Evolutionary conservation across 2,888 invertebrate species (phyloP).

Genomic region (Cephalotes varians): DNA sequence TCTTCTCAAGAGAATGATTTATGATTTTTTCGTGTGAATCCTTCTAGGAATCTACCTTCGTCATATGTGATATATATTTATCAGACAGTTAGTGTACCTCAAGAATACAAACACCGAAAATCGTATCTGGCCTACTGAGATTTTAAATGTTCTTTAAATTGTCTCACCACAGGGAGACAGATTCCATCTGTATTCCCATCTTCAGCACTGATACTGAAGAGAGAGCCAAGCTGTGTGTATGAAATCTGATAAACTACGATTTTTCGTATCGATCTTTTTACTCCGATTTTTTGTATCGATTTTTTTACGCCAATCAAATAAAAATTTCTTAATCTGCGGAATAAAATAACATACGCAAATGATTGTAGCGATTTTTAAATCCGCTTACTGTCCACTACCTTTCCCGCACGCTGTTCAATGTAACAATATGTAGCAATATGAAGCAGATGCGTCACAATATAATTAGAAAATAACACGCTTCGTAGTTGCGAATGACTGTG

Average conservation of each 20-base stretch:
- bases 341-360: not conserved
- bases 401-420: not conserved
- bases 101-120: constrained; percentile 18
- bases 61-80: constrained; percentile 33
- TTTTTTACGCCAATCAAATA: not conserved
- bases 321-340: constrained; percentile 2
- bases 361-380: constrained; percentile 22
- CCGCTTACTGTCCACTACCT: not conserved
- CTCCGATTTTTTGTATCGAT: not conserved
- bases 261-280: not conserved
- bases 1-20: constrained; percentile 38
- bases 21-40: constrained; percentile 45
- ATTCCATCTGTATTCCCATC: constrained; percentile 8
- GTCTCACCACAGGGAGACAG: not conserved
- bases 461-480: constrained; percentile 23
- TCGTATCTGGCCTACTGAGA: not conserved
- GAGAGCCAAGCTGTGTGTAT: not conserved
- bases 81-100: not conserved
- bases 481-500: not conserved
- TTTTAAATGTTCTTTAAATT: constrained; percentile 32
- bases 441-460: not conserved
- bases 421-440: not conserved
- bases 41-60: constrained; percentile 19
- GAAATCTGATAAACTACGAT: constrained; percentile 1
- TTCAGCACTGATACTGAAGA: not conserved